phyloP scores from a whole-genome alignment of 2,888 invertebrate genomes.

The Morpho achilles region DNA sequence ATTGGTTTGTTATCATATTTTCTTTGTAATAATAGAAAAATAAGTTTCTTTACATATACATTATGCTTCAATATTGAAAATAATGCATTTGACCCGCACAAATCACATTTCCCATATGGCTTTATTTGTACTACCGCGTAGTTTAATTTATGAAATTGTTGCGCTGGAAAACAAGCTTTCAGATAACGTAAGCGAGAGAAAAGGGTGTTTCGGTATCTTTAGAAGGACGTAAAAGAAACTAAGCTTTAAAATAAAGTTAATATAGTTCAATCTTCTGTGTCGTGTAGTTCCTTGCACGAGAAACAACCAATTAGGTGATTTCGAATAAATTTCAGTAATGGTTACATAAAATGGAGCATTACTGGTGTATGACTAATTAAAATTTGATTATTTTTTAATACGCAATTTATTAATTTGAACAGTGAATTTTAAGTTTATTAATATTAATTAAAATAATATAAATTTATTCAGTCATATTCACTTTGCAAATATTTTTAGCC shows the following conservation, averaged over 20 bases:
- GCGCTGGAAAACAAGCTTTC: constrained; percentile 38
- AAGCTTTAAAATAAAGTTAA: constrained; percentile 43
- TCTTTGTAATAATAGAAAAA: not conserved
- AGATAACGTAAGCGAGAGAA: constrained; percentile 40
- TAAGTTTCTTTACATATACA: not conserved
- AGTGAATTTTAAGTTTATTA: too few relatives aligned
- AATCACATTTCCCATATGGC: constrained; percentile 35
- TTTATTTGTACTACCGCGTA: constrained; percentile 15
- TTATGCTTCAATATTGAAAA: not conserved
- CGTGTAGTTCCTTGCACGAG: constrained; percentile 16
- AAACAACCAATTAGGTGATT: constrained; percentile 4
- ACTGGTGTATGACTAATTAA: constrained; percentile 11
- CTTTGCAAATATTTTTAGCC: too few relatives aligned
- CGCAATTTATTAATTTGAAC: too few relatives aligned
- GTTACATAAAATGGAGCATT: constrained; percentile 15
- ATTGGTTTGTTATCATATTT: too few relatives aligned
- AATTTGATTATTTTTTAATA: too few relatives aligned
- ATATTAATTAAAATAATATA: too few relatives aligned
- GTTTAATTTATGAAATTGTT: constrained; percentile 60
- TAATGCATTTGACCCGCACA: constrained; percentile 20
- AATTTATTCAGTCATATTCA: too few relatives aligned
- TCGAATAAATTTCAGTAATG: constrained; percentile 20
- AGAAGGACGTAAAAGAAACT: constrained; percentile 38
- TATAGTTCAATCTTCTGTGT: constrained; percentile 42
- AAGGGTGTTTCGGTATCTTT: constrained; percentile 12